Conservation (phyloP, 2,113 vertebrate genomes). For the Tragulus kanchil region DNA sequence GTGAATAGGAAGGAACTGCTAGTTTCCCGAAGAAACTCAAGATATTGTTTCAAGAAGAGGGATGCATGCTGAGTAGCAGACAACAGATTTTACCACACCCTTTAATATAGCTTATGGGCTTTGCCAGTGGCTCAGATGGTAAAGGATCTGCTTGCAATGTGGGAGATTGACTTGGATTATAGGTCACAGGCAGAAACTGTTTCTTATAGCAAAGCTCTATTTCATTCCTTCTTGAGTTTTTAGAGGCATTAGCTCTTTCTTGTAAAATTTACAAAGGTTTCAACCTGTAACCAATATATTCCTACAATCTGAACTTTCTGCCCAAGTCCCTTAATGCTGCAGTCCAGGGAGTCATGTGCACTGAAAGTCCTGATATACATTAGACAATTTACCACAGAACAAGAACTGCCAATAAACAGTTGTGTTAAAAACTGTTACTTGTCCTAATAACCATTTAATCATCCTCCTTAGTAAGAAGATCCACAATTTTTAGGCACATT, state of each 20-base stretch:
- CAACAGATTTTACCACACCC: background rate
- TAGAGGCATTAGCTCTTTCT: background rate
- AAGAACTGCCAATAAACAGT: background rate
- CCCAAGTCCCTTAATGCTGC: background rate
- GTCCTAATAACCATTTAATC: background rate
- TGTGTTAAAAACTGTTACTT: background rate
- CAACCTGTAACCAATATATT: background rate
- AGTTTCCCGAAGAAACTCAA: background rate
- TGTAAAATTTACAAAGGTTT: slow-evolving; percentile 15
- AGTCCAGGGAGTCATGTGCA: background rate
- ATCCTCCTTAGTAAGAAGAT: background rate
- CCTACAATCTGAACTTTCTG: background rate
- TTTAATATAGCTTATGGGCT: background rate
- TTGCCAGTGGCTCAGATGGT: too few species aligned
- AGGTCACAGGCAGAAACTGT: background rate
- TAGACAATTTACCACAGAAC: background rate
- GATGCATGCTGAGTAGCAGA: background rate
- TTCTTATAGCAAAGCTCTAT: background rate
- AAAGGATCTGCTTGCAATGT: too few species aligned
- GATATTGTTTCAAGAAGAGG: background rate
- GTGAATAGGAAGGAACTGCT: background rate
- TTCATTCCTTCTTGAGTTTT: slow-evolving; percentile 31
- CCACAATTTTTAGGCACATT: background rate
- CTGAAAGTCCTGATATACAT: background rate
- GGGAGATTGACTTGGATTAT: too few species aligned